Evolutionary conservation across 2,888 invertebrate species (phyloP), one percentile per base, ranked within the genome.

Genomic region (Malthinus flaveolus): DNA sequence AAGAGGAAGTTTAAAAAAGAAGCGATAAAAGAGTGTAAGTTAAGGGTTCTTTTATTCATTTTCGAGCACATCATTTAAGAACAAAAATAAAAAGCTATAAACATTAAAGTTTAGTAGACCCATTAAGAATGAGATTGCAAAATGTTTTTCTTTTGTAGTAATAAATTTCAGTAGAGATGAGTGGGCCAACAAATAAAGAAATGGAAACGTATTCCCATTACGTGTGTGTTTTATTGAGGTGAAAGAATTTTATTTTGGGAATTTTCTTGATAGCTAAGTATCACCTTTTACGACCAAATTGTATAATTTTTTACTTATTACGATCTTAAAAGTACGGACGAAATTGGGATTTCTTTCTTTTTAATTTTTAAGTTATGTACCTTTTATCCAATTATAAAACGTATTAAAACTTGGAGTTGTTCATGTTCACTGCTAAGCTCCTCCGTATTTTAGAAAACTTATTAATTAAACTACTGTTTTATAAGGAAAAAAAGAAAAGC

Each of bases 51-150:
- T 45, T 55, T 50, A 59, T 59, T 50, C 54, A 34, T 47, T 54
- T 47, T 23, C 46, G 54, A 46, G 53, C 44, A 48, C 48, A 53
- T 33, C 53, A 36, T 52, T 53, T 53, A 57, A 59, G 54, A 54
- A 52, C 47, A 60, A 62, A 62, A 60, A 59, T 60, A 62, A 64
- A 64, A 64, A 62, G 64, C 57, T 61, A 51, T 62, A 62, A 64
- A 64, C 64, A 58, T 64, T 64, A 62, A 64, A 61, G 48, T 62
- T 64, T 64, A 64, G 59, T 62, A 58, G 62, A 36, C 37, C 60
- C 62, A 56, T 64, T 64, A 60, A 60, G 42, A 61, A 48, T 48
- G 52, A 64, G 52, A 64, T 49, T 57, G 54, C 57, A 58, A 56
- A 56, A 59, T 55, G 59, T 64, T 54, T 53, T 58, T 60, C 58